A percentile compares a stretch with the other conserved stretches of the same genome.
Conservation (phyloP, 2,888 invertebrate genomes). For the Pristionchus japonicus region DNA sequence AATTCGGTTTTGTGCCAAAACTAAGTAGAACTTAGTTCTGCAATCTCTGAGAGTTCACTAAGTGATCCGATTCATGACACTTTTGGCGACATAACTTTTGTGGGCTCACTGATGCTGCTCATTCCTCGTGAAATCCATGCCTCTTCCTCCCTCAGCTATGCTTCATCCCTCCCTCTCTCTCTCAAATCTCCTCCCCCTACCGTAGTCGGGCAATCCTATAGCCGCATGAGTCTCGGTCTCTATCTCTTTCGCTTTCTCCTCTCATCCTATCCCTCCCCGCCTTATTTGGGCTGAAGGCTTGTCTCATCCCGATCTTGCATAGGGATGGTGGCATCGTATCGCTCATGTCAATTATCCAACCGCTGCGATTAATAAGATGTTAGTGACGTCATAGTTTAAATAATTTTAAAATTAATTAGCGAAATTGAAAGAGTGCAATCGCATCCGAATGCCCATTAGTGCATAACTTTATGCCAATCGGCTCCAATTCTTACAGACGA, state of each 20-base stretch:
- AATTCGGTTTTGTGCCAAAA: no score
- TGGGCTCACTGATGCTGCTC: neutral
- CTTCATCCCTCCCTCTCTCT: slow-evolving; percentile 45
- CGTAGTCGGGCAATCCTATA: neutral
- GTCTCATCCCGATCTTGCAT: neutral
- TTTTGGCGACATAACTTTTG: no score
- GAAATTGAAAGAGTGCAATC: neutral
- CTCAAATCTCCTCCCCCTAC: slow-evolving; percentile 40
- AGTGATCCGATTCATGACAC: no score
- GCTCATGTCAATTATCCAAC: no score
- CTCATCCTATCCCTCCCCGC: neutral
- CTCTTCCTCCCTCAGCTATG: slow-evolving; percentile 9
- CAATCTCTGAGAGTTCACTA: no score
- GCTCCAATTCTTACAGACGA: no score
- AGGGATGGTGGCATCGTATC: neutral
- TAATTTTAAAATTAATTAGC: no score
- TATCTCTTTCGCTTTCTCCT: slow-evolving; percentile 35
- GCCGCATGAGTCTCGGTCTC: neutral
- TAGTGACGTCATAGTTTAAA: no score
- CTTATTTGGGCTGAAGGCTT: neutral
- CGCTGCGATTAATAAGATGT: neutral
- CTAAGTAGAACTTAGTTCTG: no score
- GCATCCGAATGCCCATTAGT: neutral
- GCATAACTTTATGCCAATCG: no score
- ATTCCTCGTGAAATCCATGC: neutral